These are phyloP conservation scores for Gallinago stenura DNA, from an alignment of 2,797 vertebrate species.

Conservation along the genomic window DNA sequence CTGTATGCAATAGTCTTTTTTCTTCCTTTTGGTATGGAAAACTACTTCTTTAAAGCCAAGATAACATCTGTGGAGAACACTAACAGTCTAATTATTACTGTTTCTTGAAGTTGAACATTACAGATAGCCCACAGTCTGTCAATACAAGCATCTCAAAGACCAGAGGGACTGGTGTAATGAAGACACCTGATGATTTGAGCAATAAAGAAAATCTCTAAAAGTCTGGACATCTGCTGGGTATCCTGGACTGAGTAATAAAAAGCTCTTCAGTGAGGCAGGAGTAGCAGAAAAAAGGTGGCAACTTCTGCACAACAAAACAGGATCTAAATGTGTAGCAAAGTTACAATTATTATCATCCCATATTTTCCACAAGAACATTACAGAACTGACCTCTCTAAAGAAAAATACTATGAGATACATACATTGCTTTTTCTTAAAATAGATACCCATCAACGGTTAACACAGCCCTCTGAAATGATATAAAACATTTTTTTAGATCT, in stretches of 20 bases:
- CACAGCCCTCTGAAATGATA: background rate
- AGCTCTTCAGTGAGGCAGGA: background rate
- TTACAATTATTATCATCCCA: rapidly evolving
- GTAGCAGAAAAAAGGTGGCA: background rate
- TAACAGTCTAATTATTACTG: background rate
- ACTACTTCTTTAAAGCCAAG: background rate
- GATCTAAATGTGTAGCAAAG: background rate
- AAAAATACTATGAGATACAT: background rate
- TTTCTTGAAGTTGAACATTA: background rate
- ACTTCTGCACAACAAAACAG: background rate
- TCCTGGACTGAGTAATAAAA: background rate
- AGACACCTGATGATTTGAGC: background rate
- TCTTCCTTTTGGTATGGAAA: background rate
- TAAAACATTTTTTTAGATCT: background rate
- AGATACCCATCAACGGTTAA: background rate
- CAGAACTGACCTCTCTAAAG: background rate
- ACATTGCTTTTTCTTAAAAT: background rate
- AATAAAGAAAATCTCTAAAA: background rate
- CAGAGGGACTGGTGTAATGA: background rate
- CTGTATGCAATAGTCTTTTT: background rate
- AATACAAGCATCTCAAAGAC: background rate
- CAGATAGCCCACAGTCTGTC: background rate
- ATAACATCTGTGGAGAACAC: background rate
- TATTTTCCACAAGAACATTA: background rate
- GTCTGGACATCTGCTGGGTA: background rate